A percentile compares a stretch with the other conserved stretches of the same genome.
Evolutionary conservation across 2,113 vertebrate genomes (phyloP).

Genomic region (Ceyx margarethae): DNA sequence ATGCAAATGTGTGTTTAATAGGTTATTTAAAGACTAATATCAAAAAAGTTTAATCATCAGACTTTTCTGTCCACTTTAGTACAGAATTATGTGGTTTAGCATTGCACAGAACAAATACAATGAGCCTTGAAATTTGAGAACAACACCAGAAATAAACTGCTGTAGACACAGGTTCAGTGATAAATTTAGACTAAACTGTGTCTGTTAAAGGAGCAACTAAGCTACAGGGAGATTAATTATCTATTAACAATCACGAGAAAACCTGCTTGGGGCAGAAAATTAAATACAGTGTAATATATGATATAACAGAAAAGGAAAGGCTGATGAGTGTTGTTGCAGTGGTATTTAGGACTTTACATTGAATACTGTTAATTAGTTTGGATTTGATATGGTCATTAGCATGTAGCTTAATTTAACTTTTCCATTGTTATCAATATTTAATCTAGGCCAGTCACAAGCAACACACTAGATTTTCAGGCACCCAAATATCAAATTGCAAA

Average conservation of each 20-base stretch:
- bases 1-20: neutral
- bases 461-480: neutral
- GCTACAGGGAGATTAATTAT: neutral
- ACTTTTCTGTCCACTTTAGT: neutral
- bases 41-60: neutral
- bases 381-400: neutral
- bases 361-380: neutral
- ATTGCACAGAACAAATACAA: neutral
- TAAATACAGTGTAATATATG: neutral
- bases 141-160: neutral
- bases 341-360: neutral
- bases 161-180: neutral
- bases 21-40: neutral
- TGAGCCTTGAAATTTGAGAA: neutral
- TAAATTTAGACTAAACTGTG: neutral
- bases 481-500: neutral
- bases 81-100: neutral
- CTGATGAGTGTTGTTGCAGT: neutral
- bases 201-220: neutral
- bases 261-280: neutral
- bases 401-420: neutral
- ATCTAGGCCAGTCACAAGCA: neutral
- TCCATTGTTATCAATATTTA: neutral
- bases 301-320: neutral
- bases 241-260: neutral